Percentiles rank a stretch among this genome's conserved stretches.
Conservation (phyloP, 2,113 vertebrate species). For the Anoura caudifer region DNA sequence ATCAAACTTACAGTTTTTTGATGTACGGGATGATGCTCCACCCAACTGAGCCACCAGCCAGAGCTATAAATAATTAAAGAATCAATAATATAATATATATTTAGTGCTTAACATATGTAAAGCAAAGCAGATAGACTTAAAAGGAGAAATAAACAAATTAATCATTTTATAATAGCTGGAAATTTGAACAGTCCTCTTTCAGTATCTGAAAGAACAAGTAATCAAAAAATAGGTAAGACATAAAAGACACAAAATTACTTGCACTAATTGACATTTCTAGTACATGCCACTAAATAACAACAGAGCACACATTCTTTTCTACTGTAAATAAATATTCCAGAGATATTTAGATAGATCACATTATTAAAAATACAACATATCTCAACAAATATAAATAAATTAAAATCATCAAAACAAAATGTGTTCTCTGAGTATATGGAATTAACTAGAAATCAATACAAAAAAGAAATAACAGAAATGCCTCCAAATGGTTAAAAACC, state of each 20-base stretch:
- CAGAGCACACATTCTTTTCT: not conserved
- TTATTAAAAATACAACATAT: not conserved
- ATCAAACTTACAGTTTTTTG: too few relatives aligned
- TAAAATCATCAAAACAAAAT: not conserved
- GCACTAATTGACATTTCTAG: not conserved
- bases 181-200: not conserved
- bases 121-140: not conserved
- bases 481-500: not conserved
- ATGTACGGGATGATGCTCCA: too few relatives aligned
- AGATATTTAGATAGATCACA: not conserved
- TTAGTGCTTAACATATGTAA: not conserved
- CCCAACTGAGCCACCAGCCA: too few relatives aligned
- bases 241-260: not conserved
- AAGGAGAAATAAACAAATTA: not conserved
- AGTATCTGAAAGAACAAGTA: not conserved
- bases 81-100: not conserved
- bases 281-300: not conserved
- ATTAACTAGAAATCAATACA: not conserved
- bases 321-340: not conserved
- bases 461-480: not conserved
- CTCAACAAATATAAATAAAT: slow-evolving; percentile 10
- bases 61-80: not conserved
- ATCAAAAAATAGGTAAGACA: not conserved
- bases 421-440: not conserved
- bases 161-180: not conserved